These are phyloP conservation scores for Lampropteryx suffumata DNA, from an alignment of 2,888 invertebrate genomes.

Conservation along the genomic window DNA sequence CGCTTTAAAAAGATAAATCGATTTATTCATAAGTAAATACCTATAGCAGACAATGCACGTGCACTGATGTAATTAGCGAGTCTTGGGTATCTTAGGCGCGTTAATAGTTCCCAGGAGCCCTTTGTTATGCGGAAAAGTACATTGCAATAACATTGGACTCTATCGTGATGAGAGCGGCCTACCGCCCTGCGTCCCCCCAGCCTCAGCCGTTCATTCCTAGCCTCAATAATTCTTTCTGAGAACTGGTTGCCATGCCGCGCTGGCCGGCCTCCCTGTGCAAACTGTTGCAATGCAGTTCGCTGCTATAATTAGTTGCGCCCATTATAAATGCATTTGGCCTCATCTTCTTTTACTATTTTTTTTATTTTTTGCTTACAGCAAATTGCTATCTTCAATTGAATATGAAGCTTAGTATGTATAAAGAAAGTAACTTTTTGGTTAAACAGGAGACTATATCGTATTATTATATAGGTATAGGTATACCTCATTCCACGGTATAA, in stretches of 20 bases:
- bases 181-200: conserved; percentile 28
- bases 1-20: conserved; percentile 4
- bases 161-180: conserved; percentile 53
- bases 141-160: conserved; percentile 43
- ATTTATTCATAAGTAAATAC: conserved; percentile 2
- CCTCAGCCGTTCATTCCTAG: conserved; percentile 36
- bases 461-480: too few species aligned
- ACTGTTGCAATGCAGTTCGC: conserved; percentile 47
- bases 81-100: conserved; percentile 33
- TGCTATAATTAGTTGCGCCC: conserved; percentile 44
- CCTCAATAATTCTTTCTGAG: conserved; percentile 58
- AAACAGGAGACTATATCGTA: too few species aligned
- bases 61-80: conserved; percentile 26
- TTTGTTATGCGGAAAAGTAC: conserved; percentile 52
- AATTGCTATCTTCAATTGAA: too few species aligned
- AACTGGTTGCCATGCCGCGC: conserved; percentile 45
- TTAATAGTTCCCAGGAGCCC: conserved; percentile 50
- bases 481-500: too few species aligned
- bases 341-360: conserved; percentile 12
- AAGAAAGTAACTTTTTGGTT: too few species aligned
- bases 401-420: too few species aligned
- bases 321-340: conserved; percentile 42
- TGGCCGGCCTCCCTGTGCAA: conserved; percentile 32
- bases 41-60: conserved; percentile 22
- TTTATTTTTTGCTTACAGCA: too few species aligned